A percentile compares a stretch with the other conserved stretches of the same genome.
These are phyloP conservation scores for Aphyosemion australe DNA, from an alignment of 2,113 vertebrate species.

Conservation along the genomic window DNA sequence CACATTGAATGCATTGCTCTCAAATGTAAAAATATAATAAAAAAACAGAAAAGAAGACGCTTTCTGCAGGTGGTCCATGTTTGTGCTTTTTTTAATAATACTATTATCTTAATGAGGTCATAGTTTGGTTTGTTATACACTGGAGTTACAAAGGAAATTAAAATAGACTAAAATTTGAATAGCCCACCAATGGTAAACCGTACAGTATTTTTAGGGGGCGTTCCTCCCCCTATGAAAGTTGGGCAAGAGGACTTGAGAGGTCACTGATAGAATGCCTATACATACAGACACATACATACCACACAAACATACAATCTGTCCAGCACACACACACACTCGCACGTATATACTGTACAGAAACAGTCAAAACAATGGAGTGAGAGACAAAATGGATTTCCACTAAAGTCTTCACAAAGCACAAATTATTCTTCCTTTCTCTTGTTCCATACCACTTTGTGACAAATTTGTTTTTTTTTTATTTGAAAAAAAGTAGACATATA, in stretches of 20 bases:
- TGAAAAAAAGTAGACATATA: conserved; percentile 77
- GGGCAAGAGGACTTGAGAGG: conserved; percentile 80
- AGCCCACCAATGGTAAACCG: conserved; percentile 89
- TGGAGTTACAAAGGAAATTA: conserved; percentile 93
- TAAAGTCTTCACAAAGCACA: conserved; percentile 77
- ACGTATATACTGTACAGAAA: conserved; percentile 87
- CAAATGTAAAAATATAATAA: conserved; percentile 63
- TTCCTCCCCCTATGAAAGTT: conserved; percentile 77
- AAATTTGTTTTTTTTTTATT: conserved; percentile 62
- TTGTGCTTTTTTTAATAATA: conserved; percentile 98
- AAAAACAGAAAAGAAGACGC: conserved; percentile 74
- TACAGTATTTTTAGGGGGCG: conserved; percentile 89
- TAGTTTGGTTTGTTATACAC: conserved; percentile 99
- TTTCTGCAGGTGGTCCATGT: conserved; percentile 89
- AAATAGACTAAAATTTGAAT: conserved; percentile 84
- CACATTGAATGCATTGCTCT: conserved; percentile 67
- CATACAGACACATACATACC: conserved; percentile 86
- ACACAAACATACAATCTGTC: conserved; percentile 84
- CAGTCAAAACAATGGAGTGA: conserved; percentile 78
- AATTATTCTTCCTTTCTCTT: conserved; percentile 71
- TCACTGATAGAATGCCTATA: conserved; percentile 99
- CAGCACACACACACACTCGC: conserved; percentile 90
- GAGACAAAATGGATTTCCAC: conserved; percentile 76
- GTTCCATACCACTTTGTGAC: conserved; percentile 68
- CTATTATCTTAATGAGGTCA: conserved; percentile 99